Conservation (phyloP, 2,797 vertebrate species). For the Emys orbicularis region DNA sequence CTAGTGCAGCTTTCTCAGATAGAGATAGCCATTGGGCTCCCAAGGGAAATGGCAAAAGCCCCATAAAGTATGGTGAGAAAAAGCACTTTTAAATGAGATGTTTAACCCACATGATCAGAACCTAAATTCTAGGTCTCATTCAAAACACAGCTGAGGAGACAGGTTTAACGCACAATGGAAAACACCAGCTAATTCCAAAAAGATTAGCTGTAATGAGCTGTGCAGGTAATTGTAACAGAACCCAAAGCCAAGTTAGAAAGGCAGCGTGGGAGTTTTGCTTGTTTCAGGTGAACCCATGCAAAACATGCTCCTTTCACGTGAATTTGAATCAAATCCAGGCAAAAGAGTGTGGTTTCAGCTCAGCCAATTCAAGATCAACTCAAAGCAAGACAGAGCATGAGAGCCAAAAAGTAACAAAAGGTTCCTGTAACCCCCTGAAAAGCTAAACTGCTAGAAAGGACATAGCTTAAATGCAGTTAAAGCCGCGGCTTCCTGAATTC, state of each 20-base stretch:
- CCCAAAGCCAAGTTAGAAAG: neutral
- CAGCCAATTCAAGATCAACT: neutral
- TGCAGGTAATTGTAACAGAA: neutral
- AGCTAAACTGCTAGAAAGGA: accelerated
- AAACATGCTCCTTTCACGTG: neutral
- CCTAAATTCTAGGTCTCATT: neutral
- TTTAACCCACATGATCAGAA: neutral
- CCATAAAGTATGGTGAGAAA: neutral
- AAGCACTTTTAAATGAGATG: neutral
- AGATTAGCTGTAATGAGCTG: neutral
- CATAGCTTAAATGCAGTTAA: accelerated
- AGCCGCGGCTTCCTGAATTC: accelerated
- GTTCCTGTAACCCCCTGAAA: accelerated
- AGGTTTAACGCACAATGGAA: neutral
- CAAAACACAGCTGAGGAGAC: neutral
- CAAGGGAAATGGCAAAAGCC: neutral
- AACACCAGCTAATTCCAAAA: neutral
- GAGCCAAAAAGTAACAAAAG: neutral
- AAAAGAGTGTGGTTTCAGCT: neutral
- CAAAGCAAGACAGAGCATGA: accelerated
- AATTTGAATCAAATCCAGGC: neutral
- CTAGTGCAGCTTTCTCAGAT: neutral
- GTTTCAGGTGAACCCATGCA: neutral
- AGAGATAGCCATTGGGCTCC: neutral
- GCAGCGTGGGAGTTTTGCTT: neutral